Conservation (phyloP, 2,888 invertebrate genomes). For the Cosmopolites sordidus region DNA sequence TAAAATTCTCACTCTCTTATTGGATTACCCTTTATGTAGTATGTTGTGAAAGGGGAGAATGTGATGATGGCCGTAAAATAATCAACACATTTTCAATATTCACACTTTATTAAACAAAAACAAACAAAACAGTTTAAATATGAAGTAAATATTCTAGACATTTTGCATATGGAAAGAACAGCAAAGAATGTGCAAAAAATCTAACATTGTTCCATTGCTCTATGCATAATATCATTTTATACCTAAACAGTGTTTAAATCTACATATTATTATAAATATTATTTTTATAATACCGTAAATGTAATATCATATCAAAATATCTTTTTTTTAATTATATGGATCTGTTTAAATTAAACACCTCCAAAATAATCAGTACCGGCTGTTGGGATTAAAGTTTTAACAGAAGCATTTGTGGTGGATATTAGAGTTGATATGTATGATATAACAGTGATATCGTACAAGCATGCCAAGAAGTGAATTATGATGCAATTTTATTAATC, state of each 20-base stretch:
- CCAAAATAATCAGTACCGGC: neutral
- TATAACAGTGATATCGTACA: too few species aligned
- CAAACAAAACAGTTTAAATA: slow-evolving; percentile 48
- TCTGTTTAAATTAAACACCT: neutral
- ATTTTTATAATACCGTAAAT: slow-evolving; percentile 19
- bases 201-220: slow-evolving; percentile 44
- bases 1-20: too few species aligned
- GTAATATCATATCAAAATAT: slow-evolving; percentile 38
- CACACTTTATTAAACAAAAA: slow-evolving; percentile 50
- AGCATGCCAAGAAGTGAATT: too few species aligned
- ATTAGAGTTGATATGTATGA: too few species aligned
- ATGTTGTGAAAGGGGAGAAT: too few species aligned
- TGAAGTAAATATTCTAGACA: slow-evolving; percentile 47
- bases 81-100: slow-evolving; percentile 37
- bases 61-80: too few species aligned
- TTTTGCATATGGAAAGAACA: slow-evolving; percentile 49
- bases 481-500: too few species aligned
- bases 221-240: slow-evolving; percentile 19
- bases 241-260: slow-evolving; percentile 23
- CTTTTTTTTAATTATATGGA: slow-evolving; percentile 5
- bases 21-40: too few species aligned
- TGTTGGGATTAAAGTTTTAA: too few species aligned
- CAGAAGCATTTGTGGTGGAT: too few species aligned
- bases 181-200: slow-evolving; percentile 47
- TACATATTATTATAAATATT: slow-evolving; percentile 19